Evolutionary conservation across 1,140 invertebrate species (phyloP).

Genomic region (Aphaenogaster rudis): DNA sequence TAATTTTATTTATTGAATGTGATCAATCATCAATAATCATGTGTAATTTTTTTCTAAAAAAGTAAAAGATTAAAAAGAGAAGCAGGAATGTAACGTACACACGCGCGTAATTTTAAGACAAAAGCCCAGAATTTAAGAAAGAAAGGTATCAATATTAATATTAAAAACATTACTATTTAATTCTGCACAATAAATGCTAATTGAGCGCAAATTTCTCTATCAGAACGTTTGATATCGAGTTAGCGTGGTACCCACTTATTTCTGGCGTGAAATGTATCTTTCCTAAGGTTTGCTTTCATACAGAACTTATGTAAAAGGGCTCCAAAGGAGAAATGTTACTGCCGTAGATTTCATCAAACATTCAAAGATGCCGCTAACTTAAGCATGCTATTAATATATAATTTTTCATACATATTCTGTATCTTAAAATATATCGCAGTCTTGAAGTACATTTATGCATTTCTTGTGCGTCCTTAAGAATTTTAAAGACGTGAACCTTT

Average conservation of each 20-base stretch:
- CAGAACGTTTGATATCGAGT: slow-evolving; percentile 9
- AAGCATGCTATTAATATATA: slow-evolving; percentile 33
- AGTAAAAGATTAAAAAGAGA: background rate
- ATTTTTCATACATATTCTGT: slow-evolving; percentile 23
- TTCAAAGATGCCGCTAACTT: slow-evolving; percentile 28
- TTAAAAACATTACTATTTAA: background rate
- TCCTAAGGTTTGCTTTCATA: slow-evolving; percentile 8
- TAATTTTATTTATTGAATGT: background rate
- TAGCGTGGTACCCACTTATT: background rate
- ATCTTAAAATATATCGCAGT: slow-evolving; percentile 1
- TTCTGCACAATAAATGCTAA: background rate
- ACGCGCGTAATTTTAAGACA: background rate
- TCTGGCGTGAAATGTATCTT: background rate
- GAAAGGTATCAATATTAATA: background rate
- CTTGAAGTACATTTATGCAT: slow-evolving; percentile 20
- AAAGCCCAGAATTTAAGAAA: background rate
- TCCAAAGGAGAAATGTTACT: slow-evolving; percentile 3
- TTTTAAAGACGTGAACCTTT: slow-evolving; percentile 7
- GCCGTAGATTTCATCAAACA: slow-evolving; percentile 38
- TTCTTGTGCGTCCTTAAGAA: background rate
- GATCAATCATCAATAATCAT: background rate
- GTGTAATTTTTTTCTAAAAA: background rate
- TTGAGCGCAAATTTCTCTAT: background rate
- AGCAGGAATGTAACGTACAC: background rate
- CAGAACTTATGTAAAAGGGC: slow-evolving; percentile 22